Conservation (phyloP, 2,797 vertebrate genomes). For the Manis javanica region DNA sequence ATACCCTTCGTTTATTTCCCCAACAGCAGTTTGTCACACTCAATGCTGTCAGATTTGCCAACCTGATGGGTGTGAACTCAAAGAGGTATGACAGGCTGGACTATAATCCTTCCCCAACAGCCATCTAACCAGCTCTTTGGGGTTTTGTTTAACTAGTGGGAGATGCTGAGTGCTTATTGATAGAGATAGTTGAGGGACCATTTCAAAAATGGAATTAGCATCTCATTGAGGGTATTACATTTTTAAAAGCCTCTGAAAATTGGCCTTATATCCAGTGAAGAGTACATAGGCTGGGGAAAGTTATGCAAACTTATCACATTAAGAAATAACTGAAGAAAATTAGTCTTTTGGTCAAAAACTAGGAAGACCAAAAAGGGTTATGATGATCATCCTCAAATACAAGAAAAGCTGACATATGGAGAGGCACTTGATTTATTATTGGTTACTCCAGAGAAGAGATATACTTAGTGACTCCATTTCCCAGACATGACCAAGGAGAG, state of each 20-base stretch:
- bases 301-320: not conserved
- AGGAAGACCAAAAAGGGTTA: not conserved
- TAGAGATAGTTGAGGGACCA: too few relatives aligned
- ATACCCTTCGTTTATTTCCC: not conserved
- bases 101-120: too few relatives aligned
- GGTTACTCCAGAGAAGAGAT: not conserved
- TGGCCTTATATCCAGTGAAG: not conserved
- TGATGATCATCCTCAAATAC: not conserved
- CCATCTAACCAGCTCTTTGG: too few relatives aligned
- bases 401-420: not conserved
- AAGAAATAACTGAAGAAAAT: not conserved
- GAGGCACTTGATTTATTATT: not conserved
- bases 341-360: not conserved
- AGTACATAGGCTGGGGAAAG: not conserved
- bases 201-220: not conserved
- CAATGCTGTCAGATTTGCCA: not conserved
- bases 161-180: too few relatives aligned
- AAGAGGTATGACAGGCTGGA: too few relatives aligned
- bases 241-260: not conserved
- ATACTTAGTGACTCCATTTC: not conserved
- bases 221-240: not conserved
- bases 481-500: not conserved
- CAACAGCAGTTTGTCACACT: not conserved
- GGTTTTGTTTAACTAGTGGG: too few relatives aligned
- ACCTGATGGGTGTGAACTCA: not conserved